These are phyloP conservation scores for Pseudotriccus pelzelni DNA, from an alignment of 2,797 vertebrate genomes.

Conservation along the genomic window DNA sequence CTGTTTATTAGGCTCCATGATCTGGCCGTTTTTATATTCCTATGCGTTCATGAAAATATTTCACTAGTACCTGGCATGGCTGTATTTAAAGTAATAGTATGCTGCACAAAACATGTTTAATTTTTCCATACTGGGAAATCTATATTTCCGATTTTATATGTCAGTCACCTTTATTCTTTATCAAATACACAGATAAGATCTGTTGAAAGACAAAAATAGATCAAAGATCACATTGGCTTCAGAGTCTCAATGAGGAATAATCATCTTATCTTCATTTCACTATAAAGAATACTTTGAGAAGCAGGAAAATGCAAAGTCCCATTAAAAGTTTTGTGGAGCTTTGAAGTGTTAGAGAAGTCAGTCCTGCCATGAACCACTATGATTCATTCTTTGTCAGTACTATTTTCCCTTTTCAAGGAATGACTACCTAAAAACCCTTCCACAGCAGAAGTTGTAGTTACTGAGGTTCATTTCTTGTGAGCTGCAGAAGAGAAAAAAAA, in stretches of 20 bases:
- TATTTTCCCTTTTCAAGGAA: neutral
- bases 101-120: neutral
- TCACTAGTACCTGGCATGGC: neutral
- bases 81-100: neutral
- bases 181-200: constrained; percentile 8
- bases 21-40: neutral
- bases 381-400: neutral
- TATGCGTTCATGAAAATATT: neutral
- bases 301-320: neutral
- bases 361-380: neutral
- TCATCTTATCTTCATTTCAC: neutral
- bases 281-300: neutral
- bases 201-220: constrained; percentile 9
- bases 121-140: neutral
- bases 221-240: neutral
- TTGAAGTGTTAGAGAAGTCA: neutral
- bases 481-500: neutral
- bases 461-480: neutral
- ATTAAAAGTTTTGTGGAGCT: constrained; percentile 12
- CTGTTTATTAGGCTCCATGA: neutral
- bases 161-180: neutral
- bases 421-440: neutral
- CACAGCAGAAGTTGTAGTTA: neutral
- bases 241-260: neutral
- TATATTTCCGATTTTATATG: neutral